A percentile compares a stretch with the other conserved stretches of the same genome.
Conservation (phyloP, 1,140 invertebrate species). For the Drosophila parvula region DNA sequence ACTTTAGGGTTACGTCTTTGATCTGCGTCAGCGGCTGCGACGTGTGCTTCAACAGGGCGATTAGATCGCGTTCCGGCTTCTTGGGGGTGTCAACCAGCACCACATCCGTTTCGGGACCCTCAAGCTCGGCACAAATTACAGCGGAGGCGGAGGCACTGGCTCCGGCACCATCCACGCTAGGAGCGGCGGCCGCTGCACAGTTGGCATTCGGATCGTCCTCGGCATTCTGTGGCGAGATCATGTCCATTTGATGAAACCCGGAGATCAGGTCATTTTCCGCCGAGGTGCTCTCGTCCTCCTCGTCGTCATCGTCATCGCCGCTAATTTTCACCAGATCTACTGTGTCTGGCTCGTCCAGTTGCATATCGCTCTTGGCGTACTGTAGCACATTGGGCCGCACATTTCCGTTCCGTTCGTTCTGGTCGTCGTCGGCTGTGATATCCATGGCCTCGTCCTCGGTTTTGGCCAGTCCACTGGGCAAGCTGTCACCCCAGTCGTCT, state of each 20-base stretch:
- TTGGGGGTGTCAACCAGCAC: conserved; percentile 89
- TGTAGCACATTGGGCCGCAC: conserved; percentile 56
- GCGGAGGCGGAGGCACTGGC: conserved; percentile 84
- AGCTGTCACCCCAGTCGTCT: conserved; percentile 88
- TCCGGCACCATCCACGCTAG: conserved; percentile 86
- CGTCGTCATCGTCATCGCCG: conserved; percentile 75
- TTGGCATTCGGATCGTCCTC: conserved; percentile 86
- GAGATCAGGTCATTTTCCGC: conserved; percentile 85
- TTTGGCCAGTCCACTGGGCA: conserved; percentile 54
- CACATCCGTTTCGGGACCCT: conserved; percentile 88
- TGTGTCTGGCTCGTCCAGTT: conserved; percentile 32
- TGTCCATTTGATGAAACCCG: conserved; percentile 84
- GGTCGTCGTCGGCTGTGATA: conserved; percentile 84
- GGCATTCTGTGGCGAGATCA: conserved; percentile 67
- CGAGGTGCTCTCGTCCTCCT: conserved; percentile 85
- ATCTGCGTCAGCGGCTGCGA: conserved; percentile 68
- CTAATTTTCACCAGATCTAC: conserved; percentile 24
- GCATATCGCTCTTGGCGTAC: conserved; percentile 40
- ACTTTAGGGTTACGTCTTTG: conserved; percentile 75
- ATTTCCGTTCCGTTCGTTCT: conserved; percentile 84
- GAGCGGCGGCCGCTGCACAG: conserved; percentile 78
- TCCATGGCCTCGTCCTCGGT: conserved; percentile 85
- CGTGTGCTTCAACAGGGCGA: conserved; percentile 86
- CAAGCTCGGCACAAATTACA: conserved; percentile 88
- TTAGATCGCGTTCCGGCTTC: conserved; percentile 87